Base-by-base conservation (phyloP, 2,113 vertebrate genomes). In the Prietella phreatophila region DNA sequence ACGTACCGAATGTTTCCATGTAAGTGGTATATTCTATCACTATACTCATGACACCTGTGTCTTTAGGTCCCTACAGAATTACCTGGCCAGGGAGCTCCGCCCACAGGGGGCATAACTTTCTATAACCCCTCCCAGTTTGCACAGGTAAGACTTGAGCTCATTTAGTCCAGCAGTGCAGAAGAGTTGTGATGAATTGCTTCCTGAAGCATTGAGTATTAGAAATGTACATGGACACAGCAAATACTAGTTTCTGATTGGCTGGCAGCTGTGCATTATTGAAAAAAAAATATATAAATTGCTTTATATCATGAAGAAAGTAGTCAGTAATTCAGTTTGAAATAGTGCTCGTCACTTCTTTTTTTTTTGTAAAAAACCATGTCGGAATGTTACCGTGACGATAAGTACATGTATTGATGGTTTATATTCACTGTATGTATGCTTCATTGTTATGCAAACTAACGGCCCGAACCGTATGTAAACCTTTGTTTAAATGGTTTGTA, bases 71-170 rank as follows among this genome's bases (percentile, higher is more conserved):
- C 93, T 0, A 0, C 87, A 0, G 89, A 91, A 73, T 82, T 53
- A 0, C 80, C 92, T 0, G 79, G 91, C 17, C 92, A 90, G 0
- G 96, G 89, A 87, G 81, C 88, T 73, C 88, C 95, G n/a, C 63
- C 97, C 0, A 22, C 93, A 0, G 96, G 96, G 27, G 89, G 95
- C 0, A 94, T 97, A 71, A 95, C 96, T 0, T 98, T 99, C 93
- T 97, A 97, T 93, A 98, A 96, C 89, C 97, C 97, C 8, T 93
- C 97, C 69, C 97, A 96, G 87, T 97, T 98, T 94, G 93, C 96
- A 95, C 97, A 97, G 93, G 98, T 99, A 89, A 93, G 94, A 89
- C 10, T 82, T 58, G 2, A 14, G 80, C 14, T 60, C 19, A 22
- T 58, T 30, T 80, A 8, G n/a, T n/a, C 47, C 6, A 79, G 39